Base-by-base conservation (phyloP, 2,888 invertebrate species). In the Polydesmus complanatus region DNA sequence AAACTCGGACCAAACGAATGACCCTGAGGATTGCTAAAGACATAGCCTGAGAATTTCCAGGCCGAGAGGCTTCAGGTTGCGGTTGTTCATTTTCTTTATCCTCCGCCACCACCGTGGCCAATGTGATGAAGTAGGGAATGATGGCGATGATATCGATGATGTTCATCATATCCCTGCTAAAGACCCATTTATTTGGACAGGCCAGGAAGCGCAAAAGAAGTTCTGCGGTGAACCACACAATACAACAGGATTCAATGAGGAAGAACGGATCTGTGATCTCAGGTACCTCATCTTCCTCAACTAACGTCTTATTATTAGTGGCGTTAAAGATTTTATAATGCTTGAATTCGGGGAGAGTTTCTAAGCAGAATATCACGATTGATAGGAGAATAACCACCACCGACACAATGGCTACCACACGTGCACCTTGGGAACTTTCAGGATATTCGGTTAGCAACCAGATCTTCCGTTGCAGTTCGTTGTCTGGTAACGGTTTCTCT, bases 391-490 rank as follows among this genome's bases (percentile, higher is more conserved):
- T 97, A 77, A 97, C 93, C 81, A 94, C 89, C 75, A 97, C 95
- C 75, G 95, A 96, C 79, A 96, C 93, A 80, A 97, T 96, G 77
- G 97, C 97, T 77, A 97, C 93, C 71, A 95, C 89, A 73, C 96
- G 87, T 73, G 97, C 97, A 74, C 92, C 91, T 79, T 95, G 94
- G 73, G 96, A 96, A 80, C 94, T 95, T 80, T 97, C 97, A 68
- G 97, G 97, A 80, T 97, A 96, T 81, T 97, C 97, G 81, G 97
- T 97, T 74, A 97, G 82, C 78, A 97, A 82, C 96, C 96, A 97
- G 77, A 97, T 88, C 81, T 93, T 92, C 77, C 93, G 86, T 78
- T 96, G 95, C 77, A 93, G 87, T 79, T 94, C 91, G 81, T 93
- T 92, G 77, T 88, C 85, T 71, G 96, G 97, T 78, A 97, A 83